Conservation (phyloP, 2,797 vertebrate genomes). For the Sebastes elongatus region DNA sequence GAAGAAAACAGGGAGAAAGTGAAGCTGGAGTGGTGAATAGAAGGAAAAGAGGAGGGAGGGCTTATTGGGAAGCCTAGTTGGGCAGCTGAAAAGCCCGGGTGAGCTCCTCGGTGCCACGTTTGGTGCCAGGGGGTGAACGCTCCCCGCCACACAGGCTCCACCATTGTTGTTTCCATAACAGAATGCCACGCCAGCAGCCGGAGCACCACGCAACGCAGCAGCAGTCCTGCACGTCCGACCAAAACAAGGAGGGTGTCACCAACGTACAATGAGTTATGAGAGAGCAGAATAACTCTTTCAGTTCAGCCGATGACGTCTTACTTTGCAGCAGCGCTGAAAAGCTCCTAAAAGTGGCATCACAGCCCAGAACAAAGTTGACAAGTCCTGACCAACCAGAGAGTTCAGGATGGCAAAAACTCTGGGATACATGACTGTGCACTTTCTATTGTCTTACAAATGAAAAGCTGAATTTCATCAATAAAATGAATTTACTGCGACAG, state of each 20-base stretch:
- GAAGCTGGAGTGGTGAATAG: slow-evolving; percentile 24
- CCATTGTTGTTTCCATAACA: slow-evolving; percentile 77
- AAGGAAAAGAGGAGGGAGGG: neutral
- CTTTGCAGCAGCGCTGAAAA: neutral
- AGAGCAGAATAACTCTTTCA: neutral
- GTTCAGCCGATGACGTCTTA: neutral
- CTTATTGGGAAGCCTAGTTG: slow-evolving; percentile 29
- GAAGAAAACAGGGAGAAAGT: neutral
- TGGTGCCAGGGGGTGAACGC: slow-evolving; percentile 73
- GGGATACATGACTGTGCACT: neutral
- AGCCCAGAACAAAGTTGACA: neutral
- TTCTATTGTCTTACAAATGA: neutral
- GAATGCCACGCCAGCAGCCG: slow-evolving; percentile 56
- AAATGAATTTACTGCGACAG: neutral
- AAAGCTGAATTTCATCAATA: neutral
- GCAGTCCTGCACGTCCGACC: neutral
- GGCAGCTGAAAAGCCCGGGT: slow-evolving; percentile 55
- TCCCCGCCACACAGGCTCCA: slow-evolving; percentile 66
- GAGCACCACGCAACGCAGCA: slow-evolving; percentile 20
- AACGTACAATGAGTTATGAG: neutral
- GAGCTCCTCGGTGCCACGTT: slow-evolving; percentile 54
- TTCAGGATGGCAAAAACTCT: neutral
- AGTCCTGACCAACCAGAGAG: neutral
- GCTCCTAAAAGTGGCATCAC: neutral
- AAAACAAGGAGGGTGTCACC: slow-evolving; percentile 29